Conservation (phyloP, 2,888 invertebrate genomes). For the Ametastegia equiseti region DNA sequence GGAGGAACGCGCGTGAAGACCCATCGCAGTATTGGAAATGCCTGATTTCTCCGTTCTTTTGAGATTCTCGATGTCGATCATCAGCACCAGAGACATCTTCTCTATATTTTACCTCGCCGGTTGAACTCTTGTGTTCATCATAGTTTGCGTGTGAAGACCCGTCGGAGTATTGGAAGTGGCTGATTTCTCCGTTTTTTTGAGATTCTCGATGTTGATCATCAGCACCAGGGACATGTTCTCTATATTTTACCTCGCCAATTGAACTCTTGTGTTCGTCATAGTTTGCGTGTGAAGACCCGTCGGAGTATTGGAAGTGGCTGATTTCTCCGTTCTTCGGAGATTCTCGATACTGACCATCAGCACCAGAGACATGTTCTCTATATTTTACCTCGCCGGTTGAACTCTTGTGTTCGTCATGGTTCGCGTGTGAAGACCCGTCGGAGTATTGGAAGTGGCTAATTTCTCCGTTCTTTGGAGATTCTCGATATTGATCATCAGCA, state of each 20-base stretch:
- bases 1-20: neutral
- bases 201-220: neutral
- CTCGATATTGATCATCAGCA: neutral
- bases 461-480: neutral
- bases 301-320: neutral
- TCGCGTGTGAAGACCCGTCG: neutral
- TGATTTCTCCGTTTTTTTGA: neutral
- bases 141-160: neutral
- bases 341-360: neutral
- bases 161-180: neutral
- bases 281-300: neutral
- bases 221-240: neutral
- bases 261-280: neutral
- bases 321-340: neutral
- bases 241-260: neutral
- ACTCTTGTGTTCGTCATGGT: neutral
- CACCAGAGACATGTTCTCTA: neutral
- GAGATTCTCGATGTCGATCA: neutral
- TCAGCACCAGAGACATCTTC: neutral
- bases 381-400: neutral
- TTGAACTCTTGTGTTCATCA: neutral
- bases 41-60: neutral
- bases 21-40: neutral
- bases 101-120: neutral
- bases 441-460: neutral